Conservation (phyloP, 2,888 invertebrate species). For the Phaonia tiefii region DNA sequence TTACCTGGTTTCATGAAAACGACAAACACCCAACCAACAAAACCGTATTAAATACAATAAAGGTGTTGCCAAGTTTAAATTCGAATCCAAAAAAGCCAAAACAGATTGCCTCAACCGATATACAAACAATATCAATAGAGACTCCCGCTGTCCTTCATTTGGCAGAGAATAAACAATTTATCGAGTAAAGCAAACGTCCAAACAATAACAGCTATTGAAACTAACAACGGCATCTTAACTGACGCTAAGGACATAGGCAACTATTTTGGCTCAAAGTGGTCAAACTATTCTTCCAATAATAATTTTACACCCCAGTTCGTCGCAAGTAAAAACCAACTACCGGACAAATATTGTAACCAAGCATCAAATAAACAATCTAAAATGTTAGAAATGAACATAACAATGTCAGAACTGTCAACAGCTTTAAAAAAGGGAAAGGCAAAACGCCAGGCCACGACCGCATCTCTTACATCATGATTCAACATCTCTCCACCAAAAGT, state of each 20-base stretch:
- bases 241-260: background rate
- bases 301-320: background rate
- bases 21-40: background rate
- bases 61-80: background rate
- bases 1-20: background rate
- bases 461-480: background rate
- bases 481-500: background rate
- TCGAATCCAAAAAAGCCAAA: background rate
- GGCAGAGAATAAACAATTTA: background rate
- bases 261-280: background rate
- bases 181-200: background rate
- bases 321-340: background rate
- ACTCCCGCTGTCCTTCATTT: background rate
- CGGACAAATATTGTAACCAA: background rate
- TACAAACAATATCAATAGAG: background rate
- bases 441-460: background rate
- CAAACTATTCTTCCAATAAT: background rate
- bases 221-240: background rate
- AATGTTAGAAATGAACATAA: background rate
- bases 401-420: background rate
- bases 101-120: background rate
- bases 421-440: background rate
- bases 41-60: background rate
- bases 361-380: background rate
- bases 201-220: background rate